Conservation (phyloP, 2,113 vertebrate species). For the Pluvialis apricaria region DNA sequence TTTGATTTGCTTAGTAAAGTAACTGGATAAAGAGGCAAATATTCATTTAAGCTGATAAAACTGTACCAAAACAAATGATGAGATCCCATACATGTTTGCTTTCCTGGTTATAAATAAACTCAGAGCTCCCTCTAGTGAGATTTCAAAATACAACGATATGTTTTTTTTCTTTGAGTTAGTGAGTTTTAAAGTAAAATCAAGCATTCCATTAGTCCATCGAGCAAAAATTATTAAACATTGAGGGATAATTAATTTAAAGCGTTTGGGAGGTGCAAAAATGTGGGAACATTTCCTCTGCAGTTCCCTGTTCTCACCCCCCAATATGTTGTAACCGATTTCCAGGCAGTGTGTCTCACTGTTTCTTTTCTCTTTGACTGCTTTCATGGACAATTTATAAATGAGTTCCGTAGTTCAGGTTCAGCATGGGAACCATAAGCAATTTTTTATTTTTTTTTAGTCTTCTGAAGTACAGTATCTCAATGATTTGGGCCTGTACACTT, state of each 20-base stretch:
- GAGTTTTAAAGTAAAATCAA: background rate
- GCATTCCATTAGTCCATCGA: background rate
- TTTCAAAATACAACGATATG: background rate
- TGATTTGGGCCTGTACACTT: background rate
- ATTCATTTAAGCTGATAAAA: background rate
- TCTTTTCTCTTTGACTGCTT: background rate
- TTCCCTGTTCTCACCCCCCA: background rate
- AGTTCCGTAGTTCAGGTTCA: background rate
- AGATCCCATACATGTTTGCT: fast-evolving
- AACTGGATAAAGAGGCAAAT: background rate
- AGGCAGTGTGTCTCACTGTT: background rate
- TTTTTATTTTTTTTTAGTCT: background rate
- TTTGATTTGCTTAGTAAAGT: background rate
- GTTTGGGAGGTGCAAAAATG: background rate
- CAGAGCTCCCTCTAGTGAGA: slow-evolving; percentile 46
- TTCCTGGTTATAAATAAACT: background rate
- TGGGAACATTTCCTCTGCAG: background rate
- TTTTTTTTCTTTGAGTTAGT: background rate
- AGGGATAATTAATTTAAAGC: background rate
- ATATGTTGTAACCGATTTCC: background rate
- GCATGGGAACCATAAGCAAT: background rate
- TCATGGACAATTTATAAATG: background rate
- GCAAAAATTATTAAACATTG: background rate
- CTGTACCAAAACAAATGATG: background rate
- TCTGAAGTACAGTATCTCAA: background rate